These are phyloP conservation scores for Alauda arvensis DNA, from an alignment of 2,797 vertebrate species.

Conservation along the genomic window DNA sequence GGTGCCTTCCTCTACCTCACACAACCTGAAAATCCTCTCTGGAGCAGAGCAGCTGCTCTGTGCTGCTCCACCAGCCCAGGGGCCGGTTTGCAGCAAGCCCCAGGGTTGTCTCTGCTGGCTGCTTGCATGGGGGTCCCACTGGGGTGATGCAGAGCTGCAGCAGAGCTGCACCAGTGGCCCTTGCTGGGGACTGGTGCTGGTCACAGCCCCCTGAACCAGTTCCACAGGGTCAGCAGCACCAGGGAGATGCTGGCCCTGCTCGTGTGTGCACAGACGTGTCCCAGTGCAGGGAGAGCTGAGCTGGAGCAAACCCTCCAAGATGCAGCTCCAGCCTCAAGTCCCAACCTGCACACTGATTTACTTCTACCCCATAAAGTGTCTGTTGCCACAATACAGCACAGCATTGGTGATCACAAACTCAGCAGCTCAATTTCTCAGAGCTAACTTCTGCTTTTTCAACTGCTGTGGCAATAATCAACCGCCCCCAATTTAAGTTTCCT, in stretches of 20 bases:
- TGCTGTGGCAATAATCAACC: neutral
- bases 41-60: neutral
- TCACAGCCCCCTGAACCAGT: neutral
- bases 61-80: neutral
- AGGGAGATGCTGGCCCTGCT: neutral
- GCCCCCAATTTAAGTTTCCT: rapidly evolving
- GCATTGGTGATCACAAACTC: neutral
- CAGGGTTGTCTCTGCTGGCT: neutral
- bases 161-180: rapidly evolving
- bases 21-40: conserved; percentile 34
- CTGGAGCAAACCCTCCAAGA: neutral
- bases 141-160: rapidly evolving
- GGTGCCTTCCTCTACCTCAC: neutral
- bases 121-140: neutral
- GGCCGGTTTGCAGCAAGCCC: neutral
- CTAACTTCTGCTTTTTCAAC: neutral
- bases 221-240: neutral
- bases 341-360: neutral
- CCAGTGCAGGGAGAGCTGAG: neutral
- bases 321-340: neutral
- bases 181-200: neutral
- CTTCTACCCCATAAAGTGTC: neutral
- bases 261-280: neutral
- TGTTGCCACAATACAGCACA: neutral
- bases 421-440: neutral